Evolutionary conservation across 2,113 vertebrate species (phyloP), one percentile per base, ranked within the genome.

Genomic region (Emydura subglobosa): DNA sequence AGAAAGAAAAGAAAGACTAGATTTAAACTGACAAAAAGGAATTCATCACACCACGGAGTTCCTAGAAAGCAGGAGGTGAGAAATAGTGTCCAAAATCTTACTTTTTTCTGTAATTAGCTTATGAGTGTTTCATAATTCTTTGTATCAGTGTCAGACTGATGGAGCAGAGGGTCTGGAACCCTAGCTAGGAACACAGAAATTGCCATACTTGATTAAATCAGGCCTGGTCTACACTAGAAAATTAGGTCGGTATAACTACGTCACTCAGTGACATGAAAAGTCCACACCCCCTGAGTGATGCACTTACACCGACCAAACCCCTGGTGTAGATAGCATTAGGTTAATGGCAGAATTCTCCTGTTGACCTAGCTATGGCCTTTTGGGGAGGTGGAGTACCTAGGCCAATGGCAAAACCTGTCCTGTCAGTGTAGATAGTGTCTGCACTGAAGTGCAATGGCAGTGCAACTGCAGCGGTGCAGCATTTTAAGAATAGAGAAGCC

Each of bases 41-140:
- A 86, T 25, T 91, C 13, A 74, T 31, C 42, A 59, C 83, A 5
- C 24, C 19, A 8, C 42, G 12, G 8, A 16, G 22, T 61, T 96
- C 83, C 74, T 89, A 88, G 95, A 95, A 93, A 95, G 81, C 50
- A 57, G 65, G 89, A 68, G 22, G 31, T 44, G 29, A 86, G 86
- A n/a, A 82, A n/a, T 50, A 85, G 27, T 47, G 89, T n/a, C 31
- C 27, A 79, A 19, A 91, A 86, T 92, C 61, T 9, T 86, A 29
- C 57, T 93, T 89, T 87, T 54, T 51, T 10, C 13, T 80, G 14
- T 3, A 86, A 6, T 9, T 89, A 5, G 2, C 92, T 68, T 91
- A n/a, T 17, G 21, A 91, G 79, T 55, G 10, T n/a, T 68, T 68
- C 34, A n/a, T 19, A 68, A n/a, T n/a, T 68, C 31, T 68, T 34